These are phyloP conservation scores for Conops quadrifasciatus DNA, from an alignment of 2,888 invertebrate species.

Conservation along the genomic window DNA sequence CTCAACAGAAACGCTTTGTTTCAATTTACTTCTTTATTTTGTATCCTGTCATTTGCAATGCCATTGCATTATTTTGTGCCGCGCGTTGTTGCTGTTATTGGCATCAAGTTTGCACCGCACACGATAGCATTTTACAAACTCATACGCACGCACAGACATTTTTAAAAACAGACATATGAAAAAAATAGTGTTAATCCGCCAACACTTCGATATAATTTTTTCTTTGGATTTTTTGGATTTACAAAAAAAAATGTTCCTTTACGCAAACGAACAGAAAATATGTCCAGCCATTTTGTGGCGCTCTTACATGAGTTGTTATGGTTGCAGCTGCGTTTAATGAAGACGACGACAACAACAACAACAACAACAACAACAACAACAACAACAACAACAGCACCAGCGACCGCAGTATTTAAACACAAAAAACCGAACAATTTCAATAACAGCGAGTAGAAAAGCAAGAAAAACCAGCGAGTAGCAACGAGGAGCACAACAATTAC, in stretches of 20 bases:
- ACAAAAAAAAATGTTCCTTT: neutral
- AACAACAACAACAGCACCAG: neutral
- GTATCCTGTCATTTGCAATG: too few relatives aligned
- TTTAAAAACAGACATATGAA: too few relatives aligned
- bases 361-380: constrained; percentile 17
- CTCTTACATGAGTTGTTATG: constrained; percentile 15
- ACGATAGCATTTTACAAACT: too few relatives aligned
- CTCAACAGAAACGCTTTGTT: too few relatives aligned
- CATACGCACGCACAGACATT: too few relatives aligned
- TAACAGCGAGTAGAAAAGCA: neutral
- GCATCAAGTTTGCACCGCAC: too few relatives aligned
- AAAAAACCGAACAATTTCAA: neutral
- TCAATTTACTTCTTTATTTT: too few relatives aligned
- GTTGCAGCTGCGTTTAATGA: constrained; percentile 30
- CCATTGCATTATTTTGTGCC: too few relatives aligned
- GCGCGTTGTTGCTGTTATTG: too few relatives aligned
- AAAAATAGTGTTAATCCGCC: too few relatives aligned
- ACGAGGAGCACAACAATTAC: neutral
- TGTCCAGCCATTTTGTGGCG: constrained; percentile 32
- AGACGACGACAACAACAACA: constrained; percentile 32
- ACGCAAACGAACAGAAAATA: too few relatives aligned
- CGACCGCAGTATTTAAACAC: neutral
- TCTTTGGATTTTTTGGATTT: constrained; percentile 6
- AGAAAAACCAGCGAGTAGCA: neutral
- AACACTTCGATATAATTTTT: constrained; percentile 1